These are phyloP conservation scores for Pampusana beccarii DNA, from an alignment of 2,113 vertebrate genomes.

Conservation along the genomic window DNA sequence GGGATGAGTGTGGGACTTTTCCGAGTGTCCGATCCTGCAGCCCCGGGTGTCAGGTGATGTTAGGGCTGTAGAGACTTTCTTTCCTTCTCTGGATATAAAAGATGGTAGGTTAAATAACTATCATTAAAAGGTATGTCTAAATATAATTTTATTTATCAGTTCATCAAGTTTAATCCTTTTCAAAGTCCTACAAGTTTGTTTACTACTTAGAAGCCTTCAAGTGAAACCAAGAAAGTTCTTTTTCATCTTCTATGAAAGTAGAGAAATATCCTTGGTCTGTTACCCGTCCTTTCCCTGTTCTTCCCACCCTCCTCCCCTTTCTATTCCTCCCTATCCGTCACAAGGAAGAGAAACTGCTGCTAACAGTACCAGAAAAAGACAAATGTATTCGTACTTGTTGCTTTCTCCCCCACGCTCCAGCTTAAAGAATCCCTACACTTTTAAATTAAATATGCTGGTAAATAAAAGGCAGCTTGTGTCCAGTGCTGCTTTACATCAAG, in stretches of 20 bases:
- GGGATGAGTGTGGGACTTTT: neutral
- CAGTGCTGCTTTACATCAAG: neutral
- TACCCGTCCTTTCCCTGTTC: neutral
- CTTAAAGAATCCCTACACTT: neutral
- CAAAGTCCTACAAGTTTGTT: neutral
- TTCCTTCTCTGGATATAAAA: neutral
- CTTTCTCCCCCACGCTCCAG: neutral
- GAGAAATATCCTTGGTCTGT: neutral
- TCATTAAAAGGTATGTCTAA: neutral
- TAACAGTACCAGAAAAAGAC: neutral
- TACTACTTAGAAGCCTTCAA: neutral
- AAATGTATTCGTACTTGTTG: neutral
- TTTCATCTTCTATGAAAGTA: neutral
- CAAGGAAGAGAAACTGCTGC: neutral
- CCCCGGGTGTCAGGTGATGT: neutral
- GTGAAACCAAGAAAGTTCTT: neutral
- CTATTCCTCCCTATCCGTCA: neutral
- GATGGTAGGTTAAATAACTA: neutral
- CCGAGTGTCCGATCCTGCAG: neutral
- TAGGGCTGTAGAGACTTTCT: neutral
- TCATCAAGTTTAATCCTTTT: neutral
- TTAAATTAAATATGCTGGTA: neutral
- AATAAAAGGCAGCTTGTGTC: neutral
- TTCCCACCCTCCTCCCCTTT: neutral
- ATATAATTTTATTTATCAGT: neutral